A percentile compares a stretch with the other conserved stretches of the same genome.
phyloP scores from a whole-genome alignment of 2,888 invertebrate genomes.

The Cheilosia grossa region DNA sequence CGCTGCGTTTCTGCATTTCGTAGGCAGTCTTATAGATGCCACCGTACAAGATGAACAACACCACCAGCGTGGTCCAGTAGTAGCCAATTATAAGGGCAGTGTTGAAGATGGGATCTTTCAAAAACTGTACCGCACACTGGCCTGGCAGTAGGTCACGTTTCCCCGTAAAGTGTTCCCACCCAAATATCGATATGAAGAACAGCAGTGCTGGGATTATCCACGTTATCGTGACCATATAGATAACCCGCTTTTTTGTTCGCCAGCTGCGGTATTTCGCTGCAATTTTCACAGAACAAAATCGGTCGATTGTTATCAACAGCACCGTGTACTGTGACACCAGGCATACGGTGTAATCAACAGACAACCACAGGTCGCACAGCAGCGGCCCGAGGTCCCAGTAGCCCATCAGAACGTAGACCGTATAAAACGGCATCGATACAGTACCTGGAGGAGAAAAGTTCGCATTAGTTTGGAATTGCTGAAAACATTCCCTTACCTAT shows the following conservation, averaged over 20 bases:
- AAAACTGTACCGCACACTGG: slow-evolving; percentile 97
- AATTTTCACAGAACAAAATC: slow-evolving; percentile 99
- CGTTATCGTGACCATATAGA: slow-evolving; percentile 97
- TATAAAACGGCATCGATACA: slow-evolving; percentile 99
- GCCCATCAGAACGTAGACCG: slow-evolving; percentile 97
- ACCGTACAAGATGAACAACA: slow-evolving; percentile 97
- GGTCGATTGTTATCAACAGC: slow-evolving; percentile 98
- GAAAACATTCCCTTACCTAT: slow-evolving; percentile 87
- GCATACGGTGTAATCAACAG: slow-evolving; percentile 99
- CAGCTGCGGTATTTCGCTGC: slow-evolving; percentile 98
- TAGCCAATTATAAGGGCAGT: slow-evolving; percentile 98
- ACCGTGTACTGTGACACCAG: slow-evolving; percentile 99
- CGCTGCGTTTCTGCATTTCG: slow-evolving; percentile 98
- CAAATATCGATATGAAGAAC: slow-evolving; percentile 99
- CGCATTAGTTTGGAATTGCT: not conserved
- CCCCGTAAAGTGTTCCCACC: slow-evolving; percentile 99
- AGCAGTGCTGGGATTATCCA: slow-evolving; percentile 98
- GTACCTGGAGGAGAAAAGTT: slow-evolving; percentile 87
- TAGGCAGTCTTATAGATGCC: slow-evolving; percentile 99
- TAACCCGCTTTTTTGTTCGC: slow-evolving; percentile 96
- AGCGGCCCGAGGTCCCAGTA: slow-evolving; percentile 98
- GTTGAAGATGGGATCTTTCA: slow-evolving; percentile 98
- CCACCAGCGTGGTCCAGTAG: slow-evolving; percentile 98
- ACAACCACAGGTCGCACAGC: slow-evolving; percentile 98
- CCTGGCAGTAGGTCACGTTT: slow-evolving; percentile 93